Conservation (phyloP, 2,888 invertebrate species). For the Pyrochroa serraticornis region DNA sequence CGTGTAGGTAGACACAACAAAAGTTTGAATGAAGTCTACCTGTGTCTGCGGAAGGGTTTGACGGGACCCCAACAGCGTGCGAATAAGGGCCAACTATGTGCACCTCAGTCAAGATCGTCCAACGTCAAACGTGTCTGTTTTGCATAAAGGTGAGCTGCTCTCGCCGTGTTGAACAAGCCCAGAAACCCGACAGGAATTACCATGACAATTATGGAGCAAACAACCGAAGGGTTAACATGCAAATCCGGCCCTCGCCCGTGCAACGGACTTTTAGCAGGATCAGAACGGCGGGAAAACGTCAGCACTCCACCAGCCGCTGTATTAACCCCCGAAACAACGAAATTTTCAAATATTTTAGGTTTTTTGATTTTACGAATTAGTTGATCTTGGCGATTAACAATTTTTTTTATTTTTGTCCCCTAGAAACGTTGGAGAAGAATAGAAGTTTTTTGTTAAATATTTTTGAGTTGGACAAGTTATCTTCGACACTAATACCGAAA, state of each 20-base stretch:
- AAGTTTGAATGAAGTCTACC: neutral
- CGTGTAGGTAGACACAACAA: neutral
- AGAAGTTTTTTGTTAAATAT: neutral
- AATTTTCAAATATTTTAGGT: no score
- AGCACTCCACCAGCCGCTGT: no score
- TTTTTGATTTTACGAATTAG: no score
- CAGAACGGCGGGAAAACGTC: neutral
- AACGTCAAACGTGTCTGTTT: slow-evolving; percentile 40
- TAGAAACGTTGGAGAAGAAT: no score
- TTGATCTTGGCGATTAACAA: no score
- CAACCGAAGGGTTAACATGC: slow-evolving; percentile 47
- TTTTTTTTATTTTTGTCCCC: no score
- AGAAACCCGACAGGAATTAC: slow-evolving; percentile 42
- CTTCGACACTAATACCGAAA: neutral
- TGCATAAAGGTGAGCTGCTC: slow-evolving; percentile 47
- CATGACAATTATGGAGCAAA: slow-evolving; percentile 54
- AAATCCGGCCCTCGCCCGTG: slow-evolving; percentile 38
- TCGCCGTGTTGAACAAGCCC: slow-evolving; percentile 31
- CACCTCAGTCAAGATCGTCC: slow-evolving; percentile 42
- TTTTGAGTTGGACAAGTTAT: no score
- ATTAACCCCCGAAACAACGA: no score
- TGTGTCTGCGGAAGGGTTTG: slow-evolving; percentile 1
- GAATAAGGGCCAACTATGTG: slow-evolving; percentile 14
- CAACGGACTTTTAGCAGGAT: slow-evolving; percentile 36
- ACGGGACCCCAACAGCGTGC: slow-evolving; percentile 6